A percentile compares a stretch with the other conserved stretches of the same genome.
These are phyloP conservation scores for Acanthisitta chloris DNA, from an alignment of 2,113 vertebrate genomes.

Conservation along the genomic window DNA sequence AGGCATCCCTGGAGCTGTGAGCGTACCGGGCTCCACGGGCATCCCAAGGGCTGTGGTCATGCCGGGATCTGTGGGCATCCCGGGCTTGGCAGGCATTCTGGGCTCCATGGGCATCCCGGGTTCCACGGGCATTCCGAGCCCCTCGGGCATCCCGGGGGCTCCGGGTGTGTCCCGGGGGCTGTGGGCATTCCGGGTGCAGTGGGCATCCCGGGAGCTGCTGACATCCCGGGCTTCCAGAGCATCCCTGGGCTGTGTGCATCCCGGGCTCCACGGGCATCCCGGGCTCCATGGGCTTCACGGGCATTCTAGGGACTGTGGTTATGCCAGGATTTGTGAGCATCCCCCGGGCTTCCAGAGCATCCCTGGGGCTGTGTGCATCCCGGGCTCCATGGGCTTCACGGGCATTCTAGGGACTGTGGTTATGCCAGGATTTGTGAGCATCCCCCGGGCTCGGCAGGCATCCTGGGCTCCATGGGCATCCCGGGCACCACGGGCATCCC, in stretches of 20 bases:
- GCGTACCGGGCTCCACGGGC: accelerated
- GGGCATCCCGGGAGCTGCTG: too few relatives aligned
- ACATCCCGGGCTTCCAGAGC: background rate
- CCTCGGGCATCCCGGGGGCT: too few relatives aligned
- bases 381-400: background rate
- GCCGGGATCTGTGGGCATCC: too few relatives aligned
- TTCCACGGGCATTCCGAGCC: background rate
- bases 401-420: background rate
- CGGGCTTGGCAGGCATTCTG: too few relatives aligned
- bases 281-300: background rate
- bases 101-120: background rate
- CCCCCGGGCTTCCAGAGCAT: background rate
- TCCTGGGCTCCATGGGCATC: background rate
- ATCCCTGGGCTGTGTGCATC: background rate
- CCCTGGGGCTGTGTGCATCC: background rate
- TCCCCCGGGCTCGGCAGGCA: background rate
- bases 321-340: background rate
- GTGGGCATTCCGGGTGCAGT: background rate
- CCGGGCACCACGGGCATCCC: too few relatives aligned
- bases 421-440: background rate
- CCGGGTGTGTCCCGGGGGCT: background rate
- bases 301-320: background rate
- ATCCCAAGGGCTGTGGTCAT: background rate
- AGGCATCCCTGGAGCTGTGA: background rate
- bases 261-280: background rate